A percentile compares a stretch with the other conserved stretches of the same genome.
phyloP scores from a whole-genome alignment of 2,113 vertebrate genomes.

The Cervus canadensis region DNA sequence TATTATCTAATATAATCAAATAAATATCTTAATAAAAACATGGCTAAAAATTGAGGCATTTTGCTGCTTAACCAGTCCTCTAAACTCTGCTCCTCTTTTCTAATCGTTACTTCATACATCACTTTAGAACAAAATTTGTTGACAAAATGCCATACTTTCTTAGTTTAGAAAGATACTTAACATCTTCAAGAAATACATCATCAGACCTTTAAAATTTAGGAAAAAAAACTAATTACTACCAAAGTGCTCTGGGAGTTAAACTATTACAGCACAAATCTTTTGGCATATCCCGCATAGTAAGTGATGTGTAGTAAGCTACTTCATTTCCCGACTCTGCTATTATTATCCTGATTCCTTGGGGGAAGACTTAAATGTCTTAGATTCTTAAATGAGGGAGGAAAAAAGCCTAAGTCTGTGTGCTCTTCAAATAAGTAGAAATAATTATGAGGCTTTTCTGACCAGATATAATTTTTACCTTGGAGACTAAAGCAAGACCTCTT shows the following conservation, averaged over 20 bases:
- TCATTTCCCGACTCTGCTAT: constrained; percentile 70
- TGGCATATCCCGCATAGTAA: constrained; percentile 70
- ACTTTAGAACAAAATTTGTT: not conserved
- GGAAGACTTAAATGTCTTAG: constrained; percentile 64
- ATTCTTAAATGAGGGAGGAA: constrained; percentile 46
- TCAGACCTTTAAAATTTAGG: constrained; percentile 46
- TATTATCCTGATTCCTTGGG: constrained; percentile 74
- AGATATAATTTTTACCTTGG: constrained; percentile 72
- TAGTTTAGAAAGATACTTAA: not conserved
- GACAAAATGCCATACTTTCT: not conserved
- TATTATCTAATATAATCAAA: not conserved
- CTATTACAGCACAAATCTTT: constrained; percentile 67
- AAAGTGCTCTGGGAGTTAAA: constrained; percentile 72
- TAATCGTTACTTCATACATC: constrained; percentile 10
- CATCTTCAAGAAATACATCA: constrained; percentile 64
- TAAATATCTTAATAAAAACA: constrained; percentile 6
- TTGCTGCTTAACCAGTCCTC: not conserved
- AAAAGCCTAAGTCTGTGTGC: constrained; percentile 47
- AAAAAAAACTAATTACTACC: constrained; percentile 69
- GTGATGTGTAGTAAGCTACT: constrained; percentile 73
- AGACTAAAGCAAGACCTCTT: constrained; percentile 63
- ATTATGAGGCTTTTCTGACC: constrained; percentile 72
- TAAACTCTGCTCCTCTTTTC: not conserved
- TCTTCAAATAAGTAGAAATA: constrained; percentile 70
- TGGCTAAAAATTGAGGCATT: not conserved